These are phyloP conservation scores for Orthosia incerta DNA, from an alignment of 2,888 invertebrate genomes.

Conservation along the genomic window DNA sequence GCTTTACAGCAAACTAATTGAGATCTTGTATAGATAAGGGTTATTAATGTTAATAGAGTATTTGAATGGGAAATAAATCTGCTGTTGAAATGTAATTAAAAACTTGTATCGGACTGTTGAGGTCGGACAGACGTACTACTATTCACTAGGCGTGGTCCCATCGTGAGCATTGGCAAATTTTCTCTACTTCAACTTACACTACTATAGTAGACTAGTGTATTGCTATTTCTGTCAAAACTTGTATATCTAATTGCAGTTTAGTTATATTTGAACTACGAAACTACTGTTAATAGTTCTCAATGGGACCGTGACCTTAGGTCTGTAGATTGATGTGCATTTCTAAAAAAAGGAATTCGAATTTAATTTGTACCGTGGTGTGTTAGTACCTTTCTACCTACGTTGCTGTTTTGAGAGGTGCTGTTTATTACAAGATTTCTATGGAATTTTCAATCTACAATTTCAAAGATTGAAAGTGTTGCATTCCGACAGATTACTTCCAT, in stretches of 20 bases:
- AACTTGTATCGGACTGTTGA: conserved; percentile 15
- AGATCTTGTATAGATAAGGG: conserved; percentile 20
- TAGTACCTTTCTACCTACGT: too few species aligned
- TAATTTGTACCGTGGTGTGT: neutral
- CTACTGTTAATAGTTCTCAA: too few species aligned
- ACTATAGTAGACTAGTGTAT: too few species aligned
- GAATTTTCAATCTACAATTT: neutral
- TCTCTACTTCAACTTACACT: too few species aligned
- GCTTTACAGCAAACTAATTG: conserved; percentile 22
- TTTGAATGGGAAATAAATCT: conserved; percentile 46
- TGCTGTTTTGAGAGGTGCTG: neutral
- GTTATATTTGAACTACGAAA: too few species aligned
- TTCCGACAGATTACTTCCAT: neutral
- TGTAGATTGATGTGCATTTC: neutral
- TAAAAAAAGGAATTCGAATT: neutral
- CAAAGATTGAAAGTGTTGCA: neutral
- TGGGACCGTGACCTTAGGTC: neutral
- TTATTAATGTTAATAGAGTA: conserved; percentile 40
- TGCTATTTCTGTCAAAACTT: too few species aligned
- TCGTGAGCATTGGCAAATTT: too few species aligned
- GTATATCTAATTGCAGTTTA: too few species aligned
- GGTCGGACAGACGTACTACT: neutral
- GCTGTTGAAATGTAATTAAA: conserved; percentile 38
- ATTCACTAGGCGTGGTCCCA: too few species aligned
- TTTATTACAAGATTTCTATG: neutral